These are phyloP conservation scores for Tachuris rubrigastra DNA, from an alignment of 2,113 vertebrate genomes.

Conservation along the genomic window DNA sequence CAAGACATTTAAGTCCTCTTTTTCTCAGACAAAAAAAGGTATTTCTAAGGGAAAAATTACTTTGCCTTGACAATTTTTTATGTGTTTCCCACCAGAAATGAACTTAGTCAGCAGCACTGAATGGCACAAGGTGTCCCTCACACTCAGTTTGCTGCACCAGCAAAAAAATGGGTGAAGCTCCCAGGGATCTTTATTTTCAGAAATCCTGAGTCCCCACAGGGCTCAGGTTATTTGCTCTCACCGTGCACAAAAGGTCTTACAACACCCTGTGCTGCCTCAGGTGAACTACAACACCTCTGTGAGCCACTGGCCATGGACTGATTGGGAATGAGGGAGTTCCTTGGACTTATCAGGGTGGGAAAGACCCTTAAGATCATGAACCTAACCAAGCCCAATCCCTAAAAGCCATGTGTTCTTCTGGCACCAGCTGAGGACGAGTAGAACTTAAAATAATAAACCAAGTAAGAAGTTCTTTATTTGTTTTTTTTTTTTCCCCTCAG, in stretches of 20 bases:
- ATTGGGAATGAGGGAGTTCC: accelerated
- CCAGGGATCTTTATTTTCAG: too few species aligned
- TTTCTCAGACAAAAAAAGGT: too few species aligned
- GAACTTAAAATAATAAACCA: neutral
- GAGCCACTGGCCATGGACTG: accelerated
- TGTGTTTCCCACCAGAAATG: neutral
- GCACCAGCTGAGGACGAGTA: neutral
- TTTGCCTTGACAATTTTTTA: neutral
- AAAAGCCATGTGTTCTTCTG: accelerated
- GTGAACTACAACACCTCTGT: accelerated
- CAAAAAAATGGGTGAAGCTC: neutral
- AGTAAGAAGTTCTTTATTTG: neutral
- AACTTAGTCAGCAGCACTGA: accelerated
- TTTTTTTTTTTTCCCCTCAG: neutral
- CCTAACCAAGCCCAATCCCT: neutral
- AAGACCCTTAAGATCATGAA: neutral
- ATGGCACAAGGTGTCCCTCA: accelerated
- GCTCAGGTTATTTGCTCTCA: neutral
- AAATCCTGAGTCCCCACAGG: accelerated
- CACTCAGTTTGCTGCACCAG: neutral
- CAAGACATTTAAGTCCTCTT: neutral
- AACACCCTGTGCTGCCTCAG: neutral
- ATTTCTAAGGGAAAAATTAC: neutral
- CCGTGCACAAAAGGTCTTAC: accelerated
- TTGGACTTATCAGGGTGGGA: neutral